Conservation (phyloP, 2,797 vertebrate genomes). For the Syndactyla subalaris region DNA sequence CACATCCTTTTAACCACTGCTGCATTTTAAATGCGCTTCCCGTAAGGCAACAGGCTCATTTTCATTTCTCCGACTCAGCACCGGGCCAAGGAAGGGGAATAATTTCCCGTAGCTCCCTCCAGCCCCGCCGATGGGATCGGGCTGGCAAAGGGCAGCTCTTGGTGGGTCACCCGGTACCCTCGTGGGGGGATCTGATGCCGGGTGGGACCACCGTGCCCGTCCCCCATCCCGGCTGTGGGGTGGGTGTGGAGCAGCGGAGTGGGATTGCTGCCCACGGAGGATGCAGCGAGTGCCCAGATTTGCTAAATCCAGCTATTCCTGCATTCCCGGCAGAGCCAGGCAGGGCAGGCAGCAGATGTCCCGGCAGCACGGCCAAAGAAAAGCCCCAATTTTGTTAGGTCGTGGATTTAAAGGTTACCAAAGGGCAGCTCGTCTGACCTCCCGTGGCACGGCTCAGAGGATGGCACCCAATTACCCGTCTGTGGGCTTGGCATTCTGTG, state of each 20-base stretch:
- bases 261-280: background rate
- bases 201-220: background rate
- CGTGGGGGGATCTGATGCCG: fast-evolving
- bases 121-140: fast-evolving
- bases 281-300: background rate
- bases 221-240: background rate
- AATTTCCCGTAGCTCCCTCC: background rate
- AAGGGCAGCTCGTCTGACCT: background rate
- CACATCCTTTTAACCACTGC: background rate
- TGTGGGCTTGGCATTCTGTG: background rate
- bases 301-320: background rate
- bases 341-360: background rate
- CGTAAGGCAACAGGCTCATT: background rate
- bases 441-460: fast-evolving
- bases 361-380: background rate
- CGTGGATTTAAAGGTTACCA: slow-evolving; percentile 3
- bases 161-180: background rate
- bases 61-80: background rate
- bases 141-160: fast-evolving
- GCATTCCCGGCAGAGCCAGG: fast-evolving
- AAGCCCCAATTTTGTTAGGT: background rate
- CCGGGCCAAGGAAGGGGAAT: background rate
- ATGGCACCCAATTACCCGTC: background rate
- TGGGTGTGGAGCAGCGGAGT: fast-evolving
- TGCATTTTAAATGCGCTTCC: background rate